Evolutionary conservation across 2,113 vertebrate genomes (phyloP), one percentile per base, ranked within the genome.

Genomic region (Daphoenositta chrysoptera): DNA sequence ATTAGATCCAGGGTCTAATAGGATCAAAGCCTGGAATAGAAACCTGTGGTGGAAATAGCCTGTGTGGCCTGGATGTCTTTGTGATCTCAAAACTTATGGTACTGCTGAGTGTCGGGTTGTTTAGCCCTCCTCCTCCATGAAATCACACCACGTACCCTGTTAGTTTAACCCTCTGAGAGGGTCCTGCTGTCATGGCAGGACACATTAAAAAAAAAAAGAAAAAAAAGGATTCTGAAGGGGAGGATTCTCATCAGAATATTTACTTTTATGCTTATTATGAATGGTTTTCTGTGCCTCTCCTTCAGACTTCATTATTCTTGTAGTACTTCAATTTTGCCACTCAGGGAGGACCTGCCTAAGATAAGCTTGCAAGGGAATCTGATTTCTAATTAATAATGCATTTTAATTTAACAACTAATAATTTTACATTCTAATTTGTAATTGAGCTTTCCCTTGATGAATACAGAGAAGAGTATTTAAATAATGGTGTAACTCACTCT

Each of bases 381-480:
- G 13, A 91, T 76, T 96, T 93, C 70, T 97, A 96, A 96, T 97
- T 96, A 95, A 92, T 81, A 77, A 15, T 42, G 53, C 9, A 72
- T 93, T 94, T 96, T 96, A 87, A 95, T 95, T 94, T 91, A 93
- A 83, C 91, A 85, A 82, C 80, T 94, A 87, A 92, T 87, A 90
- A 53, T 94, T 89, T 82, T 76, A 79, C 58, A 39, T 73, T 73
- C 37, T 93, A 85, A 95, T 96, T 95, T 76, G 72, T 66, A 96
- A 93, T 95, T 64, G 61, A 87, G 78, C 40, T 85, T 91, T 96
- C 91, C 94, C 96, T 87, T 89, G 84, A 95, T 87, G 45, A 91
- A 65, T 75, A 86, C 28, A 68, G 61, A 42, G 64, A 90, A 83
- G 47, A 87, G 73, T 84, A 85, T 97, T 97, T 95, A 97, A 97